Percentiles rank a stretch among this genome's conserved stretches.
Evolutionary conservation across 1,140 invertebrate species (phyloP).

Genomic region (Drosophila watanabei): DNA sequence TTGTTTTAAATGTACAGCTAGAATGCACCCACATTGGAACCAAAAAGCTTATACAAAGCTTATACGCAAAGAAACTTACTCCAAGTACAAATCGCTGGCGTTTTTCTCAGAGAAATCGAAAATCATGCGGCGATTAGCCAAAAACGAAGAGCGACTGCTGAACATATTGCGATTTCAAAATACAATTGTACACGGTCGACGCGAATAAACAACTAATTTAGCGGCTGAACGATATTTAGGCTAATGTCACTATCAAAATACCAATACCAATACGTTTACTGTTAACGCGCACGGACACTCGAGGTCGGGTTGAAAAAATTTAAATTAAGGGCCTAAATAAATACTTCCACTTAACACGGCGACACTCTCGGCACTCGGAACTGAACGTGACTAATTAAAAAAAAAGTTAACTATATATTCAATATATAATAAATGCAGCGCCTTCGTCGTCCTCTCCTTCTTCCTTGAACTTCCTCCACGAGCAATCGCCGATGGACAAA

Average conservation of each 20-base stretch:
- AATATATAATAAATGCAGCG: conserved; percentile 68
- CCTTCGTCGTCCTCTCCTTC: conserved; percentile 23
- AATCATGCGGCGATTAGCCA: conserved; percentile 81
- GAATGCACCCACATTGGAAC: neutral
- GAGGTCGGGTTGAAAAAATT: conserved; percentile 50
- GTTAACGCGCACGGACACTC: conserved; percentile 69
- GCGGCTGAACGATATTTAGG: conserved; percentile 33
- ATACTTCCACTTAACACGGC: conserved; percentile 74
- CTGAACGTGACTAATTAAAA: conserved; percentile 75
- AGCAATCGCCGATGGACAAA: conserved; percentile 71
- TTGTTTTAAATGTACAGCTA: conserved; percentile 35
- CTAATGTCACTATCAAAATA: conserved; percentile 27
- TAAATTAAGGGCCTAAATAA: conserved; percentile 58
- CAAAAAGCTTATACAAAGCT: neutral
- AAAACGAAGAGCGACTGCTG: conserved; percentile 68
- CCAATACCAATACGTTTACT: conserved; percentile 47
- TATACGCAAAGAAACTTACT: conserved; percentile 60
- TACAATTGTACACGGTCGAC: conserved; percentile 63
- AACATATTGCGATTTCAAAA: conserved; percentile 60
- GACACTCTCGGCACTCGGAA: conserved; percentile 47
- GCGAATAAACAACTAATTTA: conserved; percentile 55
- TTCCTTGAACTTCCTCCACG: conserved; percentile 53
- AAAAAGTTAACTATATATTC: conserved; percentile 46
- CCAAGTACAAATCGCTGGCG: conserved; percentile 67
- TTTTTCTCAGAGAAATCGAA: conserved; percentile 81